Conservation (phyloP, 2,888 invertebrate species). For the Colostygia pectinataria region DNA sequence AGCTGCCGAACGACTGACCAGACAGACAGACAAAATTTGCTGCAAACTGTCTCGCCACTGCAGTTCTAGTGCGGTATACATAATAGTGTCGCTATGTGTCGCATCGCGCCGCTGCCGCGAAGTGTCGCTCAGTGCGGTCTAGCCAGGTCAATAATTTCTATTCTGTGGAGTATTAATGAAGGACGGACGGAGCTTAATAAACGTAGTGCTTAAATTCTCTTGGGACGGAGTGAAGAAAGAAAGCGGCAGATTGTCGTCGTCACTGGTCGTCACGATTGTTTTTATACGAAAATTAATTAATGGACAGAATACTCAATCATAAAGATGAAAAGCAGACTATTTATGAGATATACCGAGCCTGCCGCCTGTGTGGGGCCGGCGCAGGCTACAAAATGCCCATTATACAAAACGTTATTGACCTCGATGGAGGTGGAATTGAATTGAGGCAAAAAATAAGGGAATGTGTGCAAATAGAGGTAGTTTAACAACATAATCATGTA, state of each 20-base stretch:
- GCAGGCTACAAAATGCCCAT: constrained; percentile 81
- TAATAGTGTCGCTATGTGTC: no score
- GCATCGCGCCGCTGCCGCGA: no score
- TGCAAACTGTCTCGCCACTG: no score
- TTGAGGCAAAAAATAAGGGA: constrained; percentile 71
- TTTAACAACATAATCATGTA: neutral
- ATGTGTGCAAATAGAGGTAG: constrained; percentile 75
- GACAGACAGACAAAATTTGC: no score
- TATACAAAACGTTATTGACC: constrained; percentile 63
- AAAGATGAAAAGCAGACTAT: constrained; percentile 62
- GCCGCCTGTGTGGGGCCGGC: constrained; percentile 75
- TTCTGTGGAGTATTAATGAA: no score
- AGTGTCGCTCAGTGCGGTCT: no score
- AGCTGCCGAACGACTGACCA: no score
- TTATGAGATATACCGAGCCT: constrained; percentile 73
- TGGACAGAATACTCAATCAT: constrained; percentile 49
- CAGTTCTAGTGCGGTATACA: no score
- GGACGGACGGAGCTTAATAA: no score
- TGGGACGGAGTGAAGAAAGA: no score
- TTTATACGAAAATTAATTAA: constrained; percentile 34
- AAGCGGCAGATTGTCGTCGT: constrained; percentile 17
- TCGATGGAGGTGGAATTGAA: constrained; percentile 57
- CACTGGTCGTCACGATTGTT: constrained; percentile 16
- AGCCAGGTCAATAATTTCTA: no score
- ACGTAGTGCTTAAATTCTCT: no score